These are phyloP conservation scores for Cephalopachus bancanus DNA, from an alignment of 2,797 vertebrate species.

Conservation along the genomic window DNA sequence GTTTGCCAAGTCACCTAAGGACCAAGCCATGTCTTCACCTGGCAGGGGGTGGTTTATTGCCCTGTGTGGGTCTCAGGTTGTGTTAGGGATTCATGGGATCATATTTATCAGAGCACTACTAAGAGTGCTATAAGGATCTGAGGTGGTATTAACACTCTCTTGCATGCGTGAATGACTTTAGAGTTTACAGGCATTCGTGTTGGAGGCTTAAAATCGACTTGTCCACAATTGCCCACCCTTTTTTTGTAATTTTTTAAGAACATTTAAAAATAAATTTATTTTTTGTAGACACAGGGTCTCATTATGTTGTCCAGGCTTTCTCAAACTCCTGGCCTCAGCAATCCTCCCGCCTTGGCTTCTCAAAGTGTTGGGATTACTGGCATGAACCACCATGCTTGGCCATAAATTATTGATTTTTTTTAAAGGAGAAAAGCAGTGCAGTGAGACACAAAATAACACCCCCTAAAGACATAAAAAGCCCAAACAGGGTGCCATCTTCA, in stretches of 20 bases:
- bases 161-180: not conserved
- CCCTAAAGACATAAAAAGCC: not conserved
- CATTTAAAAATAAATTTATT: no score
- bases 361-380: no score
- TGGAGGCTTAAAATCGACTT: not conserved
- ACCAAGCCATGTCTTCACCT: not conserved
- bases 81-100: not conserved
- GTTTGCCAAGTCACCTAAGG: not conserved
- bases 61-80: not conserved
- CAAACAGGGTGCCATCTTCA: not conserved
- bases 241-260: no score
- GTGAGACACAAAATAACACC: not conserved
- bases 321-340: no score
- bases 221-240: not conserved
- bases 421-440: not conserved
- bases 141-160: fast-evolving
- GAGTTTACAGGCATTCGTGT: not conserved
- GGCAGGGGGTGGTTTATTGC: not conserved
- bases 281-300: no score
- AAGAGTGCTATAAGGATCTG: not conserved
- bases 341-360: no score
- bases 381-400: no score
- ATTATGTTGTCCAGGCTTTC: no score
- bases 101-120: no score
- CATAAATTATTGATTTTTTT: not conserved